Percentiles rank a stretch among this genome's conserved stretches.
phyloP scores from a whole-genome alignment of 1,140 invertebrate genomes.

The Macrosteles quadrilineatus region DNA sequence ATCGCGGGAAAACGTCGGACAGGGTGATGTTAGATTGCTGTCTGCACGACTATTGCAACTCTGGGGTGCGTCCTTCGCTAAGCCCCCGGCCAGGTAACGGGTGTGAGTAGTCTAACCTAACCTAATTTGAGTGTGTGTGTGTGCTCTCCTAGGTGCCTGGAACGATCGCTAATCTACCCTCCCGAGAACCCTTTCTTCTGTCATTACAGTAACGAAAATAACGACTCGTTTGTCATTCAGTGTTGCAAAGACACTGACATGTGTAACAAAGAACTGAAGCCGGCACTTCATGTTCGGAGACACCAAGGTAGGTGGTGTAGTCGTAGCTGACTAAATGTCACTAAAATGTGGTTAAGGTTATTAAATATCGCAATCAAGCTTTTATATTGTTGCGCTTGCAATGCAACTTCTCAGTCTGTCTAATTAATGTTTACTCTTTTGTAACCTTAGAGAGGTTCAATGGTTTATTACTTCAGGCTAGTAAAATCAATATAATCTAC shows the following conservation, averaged over 20 bases:
- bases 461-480: too few relatives aligned
- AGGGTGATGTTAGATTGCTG: conserved; percentile 66
- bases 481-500: too few relatives aligned
- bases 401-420: too few relatives aligned
- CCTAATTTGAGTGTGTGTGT: conserved; percentile 35
- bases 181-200: conserved; percentile 62
- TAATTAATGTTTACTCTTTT: too few relatives aligned
- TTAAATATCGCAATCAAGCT: too few relatives aligned
- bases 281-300: conserved; percentile 45
- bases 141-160: conserved; percentile 56
- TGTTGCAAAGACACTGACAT: conserved; percentile 63
- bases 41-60: conserved; percentile 63
- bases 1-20: conserved; percentile 47
- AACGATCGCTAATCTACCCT: conserved; percentile 54
- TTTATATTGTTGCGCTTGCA: too few relatives aligned
- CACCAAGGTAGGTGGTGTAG: conserved; percentile 41
- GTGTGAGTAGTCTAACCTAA: conserved; percentile 19
- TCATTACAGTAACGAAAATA: conserved; percentile 57
- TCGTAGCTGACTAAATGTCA: conserved; percentile 4
- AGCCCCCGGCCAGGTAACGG: conserved; percentile 47
- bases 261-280: conserved; percentile 60
- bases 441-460: too few relatives aligned
- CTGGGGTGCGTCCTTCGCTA: conserved; percentile 55
- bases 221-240: conserved; percentile 55
- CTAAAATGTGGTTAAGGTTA: too few relatives aligned